Conservation (phyloP, 2,797 vertebrate species). For the Urocyon cinereoargenteus region DNA sequence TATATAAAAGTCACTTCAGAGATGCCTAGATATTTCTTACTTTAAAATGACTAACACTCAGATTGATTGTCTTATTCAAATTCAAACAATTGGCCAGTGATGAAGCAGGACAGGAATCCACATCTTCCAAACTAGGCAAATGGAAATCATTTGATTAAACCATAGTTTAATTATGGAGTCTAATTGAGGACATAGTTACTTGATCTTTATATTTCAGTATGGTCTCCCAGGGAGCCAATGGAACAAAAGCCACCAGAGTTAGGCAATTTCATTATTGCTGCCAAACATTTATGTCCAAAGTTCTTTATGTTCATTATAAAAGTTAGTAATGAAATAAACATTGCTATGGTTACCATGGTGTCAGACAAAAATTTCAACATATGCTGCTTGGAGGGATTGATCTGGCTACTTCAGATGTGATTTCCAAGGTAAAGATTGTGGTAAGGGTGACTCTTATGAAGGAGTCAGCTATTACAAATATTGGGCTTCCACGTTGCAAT, state of each 20-base stretch:
- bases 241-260: slow-evolving; percentile 53
- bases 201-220: slow-evolving; percentile 40
- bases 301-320: slow-evolving; percentile 69
- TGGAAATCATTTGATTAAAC: slow-evolving; percentile 7
- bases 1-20: neutral
- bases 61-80: slow-evolving; percentile 33
- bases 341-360: slow-evolving; percentile 70
- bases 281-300: slow-evolving; percentile 65
- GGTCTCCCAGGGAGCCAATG: slow-evolving; percentile 32
- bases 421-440: slow-evolving; percentile 78
- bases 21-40: neutral
- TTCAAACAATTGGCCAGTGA: neutral
- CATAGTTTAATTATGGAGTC: slow-evolving; percentile 35
- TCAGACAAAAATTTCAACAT: slow-evolving; percentile 75
- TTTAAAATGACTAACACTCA: neutral
- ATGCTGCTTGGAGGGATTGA: slow-evolving; percentile 42
- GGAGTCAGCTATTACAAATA: slow-evolving; percentile 45
- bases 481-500: neutral
- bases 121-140: slow-evolving; percentile 24
- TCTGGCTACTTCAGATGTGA: slow-evolving; percentile 36
- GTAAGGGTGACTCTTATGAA: slow-evolving; percentile 54
- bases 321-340: slow-evolving; percentile 68
- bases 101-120: neutral
- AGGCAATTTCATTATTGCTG: slow-evolving; percentile 69
- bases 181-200: slow-evolving; percentile 27